Evolutionary conservation across 2,888 invertebrate species (phyloP), one percentile per base, ranked within the genome.

Genomic region (Celastrina argiolus): DNA sequence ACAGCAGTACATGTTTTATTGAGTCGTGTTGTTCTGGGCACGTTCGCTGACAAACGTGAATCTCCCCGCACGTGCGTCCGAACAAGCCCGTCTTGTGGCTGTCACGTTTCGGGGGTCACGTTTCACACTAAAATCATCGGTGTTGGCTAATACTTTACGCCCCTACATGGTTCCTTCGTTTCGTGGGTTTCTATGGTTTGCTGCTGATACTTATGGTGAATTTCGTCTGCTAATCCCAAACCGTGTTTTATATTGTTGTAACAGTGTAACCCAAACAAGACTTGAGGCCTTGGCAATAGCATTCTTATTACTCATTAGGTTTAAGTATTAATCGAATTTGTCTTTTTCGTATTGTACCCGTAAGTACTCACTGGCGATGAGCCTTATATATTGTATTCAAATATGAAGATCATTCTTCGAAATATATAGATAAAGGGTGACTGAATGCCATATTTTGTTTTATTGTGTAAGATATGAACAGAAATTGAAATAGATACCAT

Each of bases 71-170:
- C 68, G 69, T 68, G 65, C 51, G 22, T 28, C n/a, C 42, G 16
- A 56, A 45, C 66, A 34, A 26, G 18, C 59, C 31, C 2, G 18
- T 16, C 56, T 18, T 36, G 18, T 10, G 34, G 16, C 28, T 18
- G 68, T 70, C 71, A 70, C 70, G 71, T 71, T 71, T 67, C 58
- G 59, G 64, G 66, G 69, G 68, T 69, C 69, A 69, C 71, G 69
- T 71, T 69, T 67, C 51, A 67, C 67, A 66, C 64, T 70, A 65
- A 67, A 70, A 66, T 69, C 68, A 67, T 64, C 28, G 56, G 12
- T 45, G 51, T 67, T 69, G 69, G 64, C 66, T 66, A 68, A 67
- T 66, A 56, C 39, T 65, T 63, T 56, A 28, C 42, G 42, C 26
- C 56, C 34, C 36, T 56, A 56, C 36, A 22, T 56, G 56, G 31